Evolutionary conservation across 64 coral and sea anemone species (phyloP), one percentile per base, ranked within the genome.

Genomic region (Astreopora myriophthalma): DNA sequence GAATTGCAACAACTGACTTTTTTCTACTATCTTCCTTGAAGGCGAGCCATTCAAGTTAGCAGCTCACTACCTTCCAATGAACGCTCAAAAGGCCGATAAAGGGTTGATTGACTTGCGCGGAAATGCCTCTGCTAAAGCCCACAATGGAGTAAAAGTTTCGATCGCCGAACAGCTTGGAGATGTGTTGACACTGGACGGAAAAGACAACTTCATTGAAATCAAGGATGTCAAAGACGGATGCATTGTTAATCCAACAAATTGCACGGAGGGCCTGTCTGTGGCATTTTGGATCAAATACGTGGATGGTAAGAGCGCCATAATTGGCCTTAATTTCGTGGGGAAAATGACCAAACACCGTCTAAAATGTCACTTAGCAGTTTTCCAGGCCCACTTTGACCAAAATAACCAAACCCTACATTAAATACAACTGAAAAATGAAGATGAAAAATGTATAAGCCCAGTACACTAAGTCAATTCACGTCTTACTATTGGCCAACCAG

Each of bases 231-330:
- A 69, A 35, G 69, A 74, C 25, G 63, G 80, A 14, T 96, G 95
- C 34, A 87, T 96, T 26, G 89, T 65, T 52, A 80, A 96, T 51
- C 95, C 91, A 13, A 87, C 80, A 1, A 20, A 76, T 3, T 96
- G 95, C 20, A 80, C 23, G 25, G 65, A 90, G 8, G 95, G 95
- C 0, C 67, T 96, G 48, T 75, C 95, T 22, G 81, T 96, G 24
- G 91, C 95, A 9, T 96, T 96, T 65, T 96, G 95, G 95, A 86
- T 96, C 10, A 93, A 87, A 49, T 96, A 94, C 16, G 58, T 34
- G 0, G 16, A 17, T 87, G 95, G 95, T 96, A 89, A 64, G 25
- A 31, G 33, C 23, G 4, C 11, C 11, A 46, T 46, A 46, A 6
- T 46, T 46, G 42, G 42, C 42, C 42, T 46, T 46, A 11, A 11